A percentile compares a stretch with the other conserved stretches of the same genome.
These are phyloP conservation scores for Boloria selene DNA, from an alignment of 2,888 invertebrate species.

Conservation along the genomic window DNA sequence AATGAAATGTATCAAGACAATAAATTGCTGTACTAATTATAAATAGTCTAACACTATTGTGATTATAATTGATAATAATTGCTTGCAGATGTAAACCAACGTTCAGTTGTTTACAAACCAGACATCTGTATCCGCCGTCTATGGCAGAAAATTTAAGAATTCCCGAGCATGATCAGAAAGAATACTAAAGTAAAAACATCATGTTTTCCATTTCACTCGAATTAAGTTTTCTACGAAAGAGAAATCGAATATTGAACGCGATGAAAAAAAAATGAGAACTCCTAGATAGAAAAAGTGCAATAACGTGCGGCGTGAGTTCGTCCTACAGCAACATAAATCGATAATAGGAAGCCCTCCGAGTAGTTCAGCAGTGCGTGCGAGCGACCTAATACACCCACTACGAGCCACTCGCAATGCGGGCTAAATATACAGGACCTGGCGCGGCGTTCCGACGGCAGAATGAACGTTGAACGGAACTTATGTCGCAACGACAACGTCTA, in stretches of 20 bases:
- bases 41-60: background rate
- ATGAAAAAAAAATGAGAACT: constrained; percentile 63
- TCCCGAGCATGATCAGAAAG: constrained; percentile 43
- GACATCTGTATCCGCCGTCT: constrained; percentile 29
- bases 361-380: constrained; percentile 82
- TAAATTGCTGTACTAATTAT: background rate
- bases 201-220: constrained; percentile 66
- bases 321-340: constrained; percentile 76
- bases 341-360: constrained; percentile 81
- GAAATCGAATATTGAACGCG: constrained; percentile 56
- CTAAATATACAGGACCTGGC: constrained; percentile 76
- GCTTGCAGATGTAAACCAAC: constrained; percentile 18
- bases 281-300: constrained; percentile 57
- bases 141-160: constrained; percentile 26
- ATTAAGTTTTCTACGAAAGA: constrained; percentile 65
- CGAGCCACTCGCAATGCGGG: constrained; percentile 75
- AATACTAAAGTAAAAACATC: constrained; percentile 58
- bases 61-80: constrained; percentile 9
- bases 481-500: constrained; percentile 74
- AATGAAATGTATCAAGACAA: no score
- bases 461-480: constrained; percentile 63
- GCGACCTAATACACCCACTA: constrained; percentile 81
- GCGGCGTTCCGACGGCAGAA: constrained; percentile 58
- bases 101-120: constrained; percentile 30
- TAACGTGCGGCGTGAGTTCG: constrained; percentile 54